Evolutionary conservation across 2,888 invertebrate species (phyloP).

Genomic region (Cephus pygmeus): DNA sequence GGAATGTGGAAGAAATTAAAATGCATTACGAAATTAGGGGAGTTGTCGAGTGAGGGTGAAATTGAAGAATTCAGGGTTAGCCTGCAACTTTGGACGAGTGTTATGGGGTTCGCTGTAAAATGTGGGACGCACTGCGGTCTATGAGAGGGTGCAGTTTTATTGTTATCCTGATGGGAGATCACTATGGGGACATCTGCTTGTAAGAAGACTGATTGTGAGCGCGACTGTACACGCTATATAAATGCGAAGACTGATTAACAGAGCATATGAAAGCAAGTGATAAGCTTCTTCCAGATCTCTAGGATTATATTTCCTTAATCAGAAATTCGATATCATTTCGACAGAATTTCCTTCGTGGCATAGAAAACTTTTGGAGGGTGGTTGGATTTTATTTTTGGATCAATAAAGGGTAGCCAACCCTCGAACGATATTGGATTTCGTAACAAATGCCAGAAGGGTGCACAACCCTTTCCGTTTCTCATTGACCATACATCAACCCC

Average conservation of each 20-base stretch:
- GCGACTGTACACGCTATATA: too few relatives aligned
- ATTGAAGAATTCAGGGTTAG: slow-evolving; percentile 31
- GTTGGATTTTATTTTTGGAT: neutral
- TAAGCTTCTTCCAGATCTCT: neutral
- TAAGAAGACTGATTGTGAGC: neutral
- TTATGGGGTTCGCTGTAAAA: neutral
- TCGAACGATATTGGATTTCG: neutral
- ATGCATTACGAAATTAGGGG: slow-evolving; percentile 32
- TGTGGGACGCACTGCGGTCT: neutral
- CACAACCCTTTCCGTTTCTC: neutral
- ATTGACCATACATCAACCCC: neutral
- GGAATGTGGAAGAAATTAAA: slow-evolving; percentile 41
- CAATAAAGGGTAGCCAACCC: neutral
- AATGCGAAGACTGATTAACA: too few relatives aligned
- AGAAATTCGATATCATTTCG: neutral
- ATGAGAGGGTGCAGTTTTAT: neutral
- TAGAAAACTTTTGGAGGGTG: neutral
- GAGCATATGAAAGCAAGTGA: neutral
- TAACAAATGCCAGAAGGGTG: neutral
- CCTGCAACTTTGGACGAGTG: neutral
- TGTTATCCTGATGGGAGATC: neutral
- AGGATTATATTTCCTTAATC: neutral
- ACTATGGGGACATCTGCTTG: neutral
- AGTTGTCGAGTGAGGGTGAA: slow-evolving; percentile 13
- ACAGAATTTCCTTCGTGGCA: neutral